These are phyloP conservation scores for Excalfactoria chinensis DNA, from an alignment of 2,113 vertebrate species.

Conservation along the genomic window DNA sequence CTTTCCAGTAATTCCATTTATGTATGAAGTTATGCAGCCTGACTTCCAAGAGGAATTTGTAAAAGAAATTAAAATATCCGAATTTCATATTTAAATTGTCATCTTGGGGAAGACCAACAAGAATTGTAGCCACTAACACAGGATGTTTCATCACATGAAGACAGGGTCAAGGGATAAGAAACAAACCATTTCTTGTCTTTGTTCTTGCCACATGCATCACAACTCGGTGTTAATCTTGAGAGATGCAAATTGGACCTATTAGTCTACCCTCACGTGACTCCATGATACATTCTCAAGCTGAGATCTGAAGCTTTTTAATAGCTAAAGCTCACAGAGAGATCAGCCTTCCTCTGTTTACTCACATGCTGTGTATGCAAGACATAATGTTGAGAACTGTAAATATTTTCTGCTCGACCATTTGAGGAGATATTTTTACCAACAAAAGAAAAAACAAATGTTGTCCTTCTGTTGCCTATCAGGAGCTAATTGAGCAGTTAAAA, in stretches of 20 bases:
- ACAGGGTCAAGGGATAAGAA: not conserved
- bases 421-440: not conserved
- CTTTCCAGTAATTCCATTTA: not conserved
- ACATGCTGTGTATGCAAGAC: not conserved
- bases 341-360: not conserved
- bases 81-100: not conserved
- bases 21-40: not conserved
- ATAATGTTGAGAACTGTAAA: not conserved
- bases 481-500: not conserved
- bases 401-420: not conserved
- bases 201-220: not conserved
- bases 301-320: not conserved
- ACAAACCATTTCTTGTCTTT: not conserved
- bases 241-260: not conserved
- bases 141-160: not conserved
- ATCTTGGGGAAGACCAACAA: not conserved
- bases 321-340: not conserved
- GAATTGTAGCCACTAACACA: not conserved
- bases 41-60: not conserved
- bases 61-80: not conserved
- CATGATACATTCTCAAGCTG: not conserved
- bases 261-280: not conserved
- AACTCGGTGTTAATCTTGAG: not conserved
- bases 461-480: not conserved
- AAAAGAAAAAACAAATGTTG: not conserved